Percentiles rank a stretch among this genome's conserved stretches.
Conservation (phyloP, 1,140 invertebrate genomes). For the Ericerus pela region DNA sequence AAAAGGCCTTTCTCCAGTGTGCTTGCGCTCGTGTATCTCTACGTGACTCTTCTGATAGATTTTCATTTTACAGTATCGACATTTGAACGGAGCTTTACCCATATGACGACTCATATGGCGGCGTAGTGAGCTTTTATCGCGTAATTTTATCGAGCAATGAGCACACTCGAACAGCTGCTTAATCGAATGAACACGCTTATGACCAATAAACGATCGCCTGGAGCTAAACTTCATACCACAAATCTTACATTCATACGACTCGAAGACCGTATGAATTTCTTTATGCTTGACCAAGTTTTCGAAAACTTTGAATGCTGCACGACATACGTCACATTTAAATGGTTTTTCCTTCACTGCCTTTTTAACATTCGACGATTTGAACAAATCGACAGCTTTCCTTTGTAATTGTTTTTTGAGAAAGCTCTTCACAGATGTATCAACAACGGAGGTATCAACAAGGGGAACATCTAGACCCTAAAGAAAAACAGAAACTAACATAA, state of each 20-base stretch:
- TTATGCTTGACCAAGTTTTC: not conserved
- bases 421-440: not conserved
- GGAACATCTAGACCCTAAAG: too few species aligned
- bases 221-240: conserved; percentile 46
- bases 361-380: not conserved
- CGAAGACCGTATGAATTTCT: not conserved
- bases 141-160: conserved; percentile 35
- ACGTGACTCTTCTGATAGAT: not conserved
- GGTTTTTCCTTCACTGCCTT: not conserved
- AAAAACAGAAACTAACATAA: too few species aligned
- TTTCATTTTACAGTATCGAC: not conserved
- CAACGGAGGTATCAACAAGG: too few species aligned
- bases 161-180: conserved; percentile 56
- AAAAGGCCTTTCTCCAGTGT: conserved; percentile 33
- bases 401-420: conserved; percentile 1
- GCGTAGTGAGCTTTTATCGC: conserved; percentile 45
- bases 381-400: not conserved
- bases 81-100: not conserved
- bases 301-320: not conserved
- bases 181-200: conserved; percentile 52
- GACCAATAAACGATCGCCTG: conserved; percentile 40
- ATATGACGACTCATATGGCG: conserved; percentile 39
- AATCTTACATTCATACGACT: conserved; percentile 34
- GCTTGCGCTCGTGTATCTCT: conserved; percentile 31
- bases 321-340: not conserved